Base-by-base conservation (phyloP, 1,140 invertebrate species). In the Hyposmocoma kahamanoa region DNA sequence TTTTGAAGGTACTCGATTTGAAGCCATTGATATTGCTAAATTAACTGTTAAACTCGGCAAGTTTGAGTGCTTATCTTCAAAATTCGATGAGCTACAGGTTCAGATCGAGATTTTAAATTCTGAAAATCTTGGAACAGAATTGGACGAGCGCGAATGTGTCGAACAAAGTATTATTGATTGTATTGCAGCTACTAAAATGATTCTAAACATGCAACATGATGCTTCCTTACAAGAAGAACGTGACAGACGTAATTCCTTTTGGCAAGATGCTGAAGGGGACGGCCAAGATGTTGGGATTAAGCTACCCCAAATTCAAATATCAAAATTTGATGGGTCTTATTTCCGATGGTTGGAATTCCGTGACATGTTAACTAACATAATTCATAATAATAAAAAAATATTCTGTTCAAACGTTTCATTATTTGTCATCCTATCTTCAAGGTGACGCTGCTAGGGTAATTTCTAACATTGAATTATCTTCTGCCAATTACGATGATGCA, bases 361-460 rank as follows among this genome's bases (percentile, higher is more conserved):
- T n/a, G 32, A 36, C 18, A 36, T 17, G 3, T 36, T 36, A 17
- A 15, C 8, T 3, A 36, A 17, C 15, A 8, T 36, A 15, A 17
- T 36, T 15, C 32, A 36, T 17, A 15, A 36, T 17, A 15, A 13
- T 2, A 17, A 17, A 15, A 36, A 36, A n/a, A 36, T 36, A 17
- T 3, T 17, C 11, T 17, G 18, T 36, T 13, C 32, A 36, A 15
- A 36, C 15, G 15, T 36, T 36, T 36, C 15, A 36, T 15, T 36
- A 36, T 36, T 36, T 36, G 15, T 13, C 8, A 2, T 36, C 32
- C 1, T 36, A 36, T 36, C 15, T 36, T 6, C 13, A 36, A 51
- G 59, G 63, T 32, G 59, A 62, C 2, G 32, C 32, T n/a, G 32
- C 32, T 15, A n/a, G 15, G 8, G 15, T 36, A n/a, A 36, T 36